These are phyloP conservation scores for Deroplatys truncata DNA, from an alignment of 2,888 invertebrate species.

Conservation along the genomic window DNA sequence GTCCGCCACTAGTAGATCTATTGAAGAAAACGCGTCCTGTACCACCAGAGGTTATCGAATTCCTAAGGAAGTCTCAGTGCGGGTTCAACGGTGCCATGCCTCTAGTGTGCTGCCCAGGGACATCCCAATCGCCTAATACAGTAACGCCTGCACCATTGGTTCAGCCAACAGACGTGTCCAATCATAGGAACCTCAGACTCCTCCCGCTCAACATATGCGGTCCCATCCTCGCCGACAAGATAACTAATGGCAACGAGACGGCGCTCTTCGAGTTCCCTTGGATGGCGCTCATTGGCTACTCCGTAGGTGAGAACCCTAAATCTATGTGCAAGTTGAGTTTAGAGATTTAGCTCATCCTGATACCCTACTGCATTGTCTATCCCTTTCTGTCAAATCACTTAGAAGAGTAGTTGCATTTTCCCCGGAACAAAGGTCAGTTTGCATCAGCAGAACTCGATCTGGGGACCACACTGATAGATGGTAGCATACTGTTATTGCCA, in stretches of 20 bases:
- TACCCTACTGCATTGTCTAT: too few species aligned
- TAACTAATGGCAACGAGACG: conserved; percentile 60
- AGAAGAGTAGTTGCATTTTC: too few species aligned
- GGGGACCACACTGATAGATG: too few species aligned
- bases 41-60: conserved; percentile 13
- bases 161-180: conserved; percentile 42
- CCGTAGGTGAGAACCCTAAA: conserved; percentile 33
- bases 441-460: too few species aligned
- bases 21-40: conserved; percentile 26
- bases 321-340: too few species aligned
- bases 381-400: too few species aligned
- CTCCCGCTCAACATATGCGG: conserved; percentile 54
- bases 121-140: not conserved
- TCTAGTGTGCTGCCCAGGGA: conserved; percentile 24
- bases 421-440: too few species aligned
- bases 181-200: conserved; percentile 43
- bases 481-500: too few species aligned
- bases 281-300: conserved; percentile 69
- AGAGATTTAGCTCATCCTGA: too few species aligned
- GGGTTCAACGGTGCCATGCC: conserved; percentile 25
- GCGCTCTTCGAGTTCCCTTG: conserved; percentile 65
- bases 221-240: conserved; percentile 49
- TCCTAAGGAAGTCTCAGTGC: conserved; percentile 19
- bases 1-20: conserved; percentile 25
- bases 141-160: not conserved